Evolutionary conservation across 2,888 invertebrate species (phyloP), one percentile per base, ranked within the genome.

Genomic region (Scrobipalpa costella): DNA sequence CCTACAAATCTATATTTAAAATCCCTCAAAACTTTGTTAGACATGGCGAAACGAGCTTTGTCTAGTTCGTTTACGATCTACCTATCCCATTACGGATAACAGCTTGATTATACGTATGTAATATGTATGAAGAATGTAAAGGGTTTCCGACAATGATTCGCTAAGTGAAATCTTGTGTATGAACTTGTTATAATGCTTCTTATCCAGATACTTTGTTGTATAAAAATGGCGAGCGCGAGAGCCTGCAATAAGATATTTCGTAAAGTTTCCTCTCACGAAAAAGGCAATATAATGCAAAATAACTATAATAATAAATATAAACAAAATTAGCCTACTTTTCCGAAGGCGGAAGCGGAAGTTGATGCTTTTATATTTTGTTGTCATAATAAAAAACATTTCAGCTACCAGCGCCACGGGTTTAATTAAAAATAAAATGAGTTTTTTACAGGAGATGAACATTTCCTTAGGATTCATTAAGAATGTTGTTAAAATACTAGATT

Each of bases 301-400:
- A 44, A 44, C 44, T 44, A 44, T 44, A n/a, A 15, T 6, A n/a
- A 44, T 44, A 44, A 44, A 44, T 44, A 44, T 44, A 44, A 44
- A 44, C n/a, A n/a, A 15, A 44, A 44, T 44, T 44, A 44, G 7
- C n/a, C 44, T 15, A n/a, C 15, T 44, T 44, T 44, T n/a, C 5
- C 40, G 40, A 6, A 44, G n/a, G 44, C 44, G 15, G 15, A 44
- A 15, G 44, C 44, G 44, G 44, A 44, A 44, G 44, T 44, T 44
- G 44, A n/a, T 44, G 44, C 44, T 47, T 63, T 63, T 36, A 19
- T 58, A 27, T 58, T 63, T 38, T 36, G 58, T 34, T 34, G 58
- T 33, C 40, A 59, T 64, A 40, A 58, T 55, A 58, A 59, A n/a
- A 44, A 44, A 15, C 44, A 15, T 44, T 44, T 44, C 15, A n/a